These are phyloP conservation scores for Gymnarchus niloticus DNA, from an alignment of 2,113 vertebrate species.

Conservation along the genomic window DNA sequence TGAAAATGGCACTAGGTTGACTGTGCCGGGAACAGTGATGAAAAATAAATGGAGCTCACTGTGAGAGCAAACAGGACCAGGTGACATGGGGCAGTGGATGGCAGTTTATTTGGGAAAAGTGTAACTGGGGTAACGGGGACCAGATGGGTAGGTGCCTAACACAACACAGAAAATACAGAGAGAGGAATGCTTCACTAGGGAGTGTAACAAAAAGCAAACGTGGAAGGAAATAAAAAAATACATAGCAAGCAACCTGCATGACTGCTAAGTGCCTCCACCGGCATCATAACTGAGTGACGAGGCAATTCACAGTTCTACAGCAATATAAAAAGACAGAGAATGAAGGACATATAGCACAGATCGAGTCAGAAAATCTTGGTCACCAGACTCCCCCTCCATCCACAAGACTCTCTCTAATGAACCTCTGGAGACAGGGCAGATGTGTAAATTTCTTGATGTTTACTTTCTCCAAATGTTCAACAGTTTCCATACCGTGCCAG, in stretches of 20 bases:
- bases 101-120: slow-evolving; percentile 12
- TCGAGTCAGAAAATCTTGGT: not conserved
- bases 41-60: not conserved
- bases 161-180: not conserved
- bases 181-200: not conserved
- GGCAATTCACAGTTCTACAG: not conserved
- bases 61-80: not conserved
- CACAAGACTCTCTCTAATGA: not conserved
- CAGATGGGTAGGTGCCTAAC: not conserved
- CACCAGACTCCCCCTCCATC: not conserved
- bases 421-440: not conserved
- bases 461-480: not conserved
- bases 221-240: not conserved
- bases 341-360: not conserved
- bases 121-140: slow-evolving; percentile 7
- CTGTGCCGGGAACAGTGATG: not conserved
- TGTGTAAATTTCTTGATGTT: not conserved
- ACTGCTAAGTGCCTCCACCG: not conserved
- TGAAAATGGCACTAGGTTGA: not conserved
- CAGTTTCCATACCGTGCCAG: not conserved
- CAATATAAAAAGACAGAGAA: not conserved
- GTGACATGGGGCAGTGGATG: not conserved
- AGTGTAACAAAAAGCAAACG: not conserved
- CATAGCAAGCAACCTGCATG: not conserved
- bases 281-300: not conserved